Conservation (phyloP, 37 sponge, comb jelly and placozoan species). For the Geodia barretti region DNA sequence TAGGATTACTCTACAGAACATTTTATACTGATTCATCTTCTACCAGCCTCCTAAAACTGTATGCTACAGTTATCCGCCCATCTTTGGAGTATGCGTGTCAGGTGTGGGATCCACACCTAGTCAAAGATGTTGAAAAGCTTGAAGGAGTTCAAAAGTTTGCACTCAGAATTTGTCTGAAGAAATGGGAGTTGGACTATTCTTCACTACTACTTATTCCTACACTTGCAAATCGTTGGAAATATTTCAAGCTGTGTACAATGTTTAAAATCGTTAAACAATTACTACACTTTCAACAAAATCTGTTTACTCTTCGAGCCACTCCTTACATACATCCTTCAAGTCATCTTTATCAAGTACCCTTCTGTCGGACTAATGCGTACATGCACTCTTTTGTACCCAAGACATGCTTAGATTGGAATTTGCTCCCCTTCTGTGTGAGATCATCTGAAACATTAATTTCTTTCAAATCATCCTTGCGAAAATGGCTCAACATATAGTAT, state of each 20-base stretch:
- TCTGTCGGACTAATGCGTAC: not conserved
- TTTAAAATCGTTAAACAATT: slow-evolving; percentile 14
- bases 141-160: slow-evolving; percentile 18
- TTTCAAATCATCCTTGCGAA: too few relatives aligned
- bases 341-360: not conserved
- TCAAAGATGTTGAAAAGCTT: not conserved
- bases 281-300: not conserved
- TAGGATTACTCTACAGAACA: not conserved
- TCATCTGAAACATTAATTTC: not conserved
- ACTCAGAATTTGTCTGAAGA: not conserved
- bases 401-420: not conserved
- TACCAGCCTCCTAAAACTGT: not conserved
- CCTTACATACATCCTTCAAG: not conserved
- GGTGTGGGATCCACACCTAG: not conserved
- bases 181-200: not conserved
- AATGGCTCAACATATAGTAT: too few relatives aligned
- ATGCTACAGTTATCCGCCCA: not conserved
- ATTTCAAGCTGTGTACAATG: not conserved
- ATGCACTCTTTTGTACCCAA: slow-evolving; percentile 7
- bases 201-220: not conserved
- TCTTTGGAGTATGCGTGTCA: slow-evolving; percentile 1
- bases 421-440: not conserved
- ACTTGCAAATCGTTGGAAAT: not conserved
- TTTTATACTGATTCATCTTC: not conserved
- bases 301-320: not conserved